phyloP scores from a whole-genome alignment of 1,140 invertebrate species.

The Druon quercuslanigerum region DNA sequence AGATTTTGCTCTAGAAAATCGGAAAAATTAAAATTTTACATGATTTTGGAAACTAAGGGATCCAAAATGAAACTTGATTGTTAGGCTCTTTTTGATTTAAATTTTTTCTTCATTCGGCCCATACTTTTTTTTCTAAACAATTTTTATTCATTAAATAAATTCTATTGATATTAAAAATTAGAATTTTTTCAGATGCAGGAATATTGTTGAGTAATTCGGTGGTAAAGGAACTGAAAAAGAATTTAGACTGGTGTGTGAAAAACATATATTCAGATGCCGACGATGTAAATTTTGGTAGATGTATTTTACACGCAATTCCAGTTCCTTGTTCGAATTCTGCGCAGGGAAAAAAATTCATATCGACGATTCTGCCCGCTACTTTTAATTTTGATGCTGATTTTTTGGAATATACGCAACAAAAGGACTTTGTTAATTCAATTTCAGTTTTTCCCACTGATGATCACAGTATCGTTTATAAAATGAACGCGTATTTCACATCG shows the following conservation, averaged over 20 bases:
- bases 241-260: constrained; percentile 90
- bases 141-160: no score
- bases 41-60: no score
- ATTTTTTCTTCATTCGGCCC: no score
- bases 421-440: constrained; percentile 77
- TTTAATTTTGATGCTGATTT: constrained; percentile 77
- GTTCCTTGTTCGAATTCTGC: constrained; percentile 77
- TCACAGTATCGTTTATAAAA: constrained; percentile 80
- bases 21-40: no score
- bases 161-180: constrained; percentile 20
- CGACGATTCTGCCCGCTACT: constrained; percentile 75
- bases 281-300: constrained; percentile 89
- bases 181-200: constrained; percentile 79
- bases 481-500: constrained; percentile 83
- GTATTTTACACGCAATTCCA: constrained; percentile 83
- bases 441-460: constrained; percentile 81
- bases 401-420: constrained; percentile 60
- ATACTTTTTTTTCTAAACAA: no score
- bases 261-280: constrained; percentile 87
- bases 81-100: no score
- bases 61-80: no score
- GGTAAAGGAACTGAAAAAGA: constrained; percentile 81
- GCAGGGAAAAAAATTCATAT: constrained; percentile 76
- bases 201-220: constrained; percentile 87
- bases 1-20: no score